Percentiles rank a stretch among this genome's conserved stretches.
phyloP scores from a whole-genome alignment of 2,888 invertebrate genomes.

The Pandemis heparana region DNA sequence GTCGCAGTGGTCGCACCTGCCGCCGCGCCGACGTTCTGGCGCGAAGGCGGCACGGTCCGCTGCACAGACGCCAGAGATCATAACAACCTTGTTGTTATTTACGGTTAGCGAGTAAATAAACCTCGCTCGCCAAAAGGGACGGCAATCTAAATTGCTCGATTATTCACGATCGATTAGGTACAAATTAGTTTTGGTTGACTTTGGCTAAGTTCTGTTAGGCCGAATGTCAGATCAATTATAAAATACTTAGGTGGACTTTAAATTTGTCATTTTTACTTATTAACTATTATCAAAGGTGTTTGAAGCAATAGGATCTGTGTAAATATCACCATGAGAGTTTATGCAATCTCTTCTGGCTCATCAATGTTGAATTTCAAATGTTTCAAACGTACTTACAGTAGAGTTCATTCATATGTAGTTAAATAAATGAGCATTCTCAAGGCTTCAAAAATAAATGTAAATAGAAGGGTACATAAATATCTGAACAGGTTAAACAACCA shows the following conservation, averaged over 20 bases:
- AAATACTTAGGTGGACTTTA: too few species aligned
- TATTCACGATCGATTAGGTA: conserved; percentile 19
- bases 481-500: too few species aligned
- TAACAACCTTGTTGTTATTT: conserved; percentile 45
- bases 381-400: too few species aligned
- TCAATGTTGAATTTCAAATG: neutral
- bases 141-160: conserved; percentile 17
- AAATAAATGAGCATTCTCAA: too few species aligned
- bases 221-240: neutral
- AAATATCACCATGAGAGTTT: too few species aligned
- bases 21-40: conserved; percentile 39
- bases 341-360: neutral
- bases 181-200: neutral
- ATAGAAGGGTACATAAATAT: too few species aligned
- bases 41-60: conserved; percentile 40
- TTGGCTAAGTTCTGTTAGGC: neutral
- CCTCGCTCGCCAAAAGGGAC: conserved; percentile 36
- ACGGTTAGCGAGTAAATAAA: conserved; percentile 40
- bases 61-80: conserved; percentile 47
- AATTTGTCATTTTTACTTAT: too few species aligned
- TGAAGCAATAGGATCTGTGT: neutral
- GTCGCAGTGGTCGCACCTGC: conserved; percentile 68
- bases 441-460: too few species aligned
- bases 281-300: neutral
- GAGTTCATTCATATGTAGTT: too few species aligned